phyloP scores from a whole-genome alignment of 1,140 invertebrate species.

The Stegodyphus mimosarum region DNA sequence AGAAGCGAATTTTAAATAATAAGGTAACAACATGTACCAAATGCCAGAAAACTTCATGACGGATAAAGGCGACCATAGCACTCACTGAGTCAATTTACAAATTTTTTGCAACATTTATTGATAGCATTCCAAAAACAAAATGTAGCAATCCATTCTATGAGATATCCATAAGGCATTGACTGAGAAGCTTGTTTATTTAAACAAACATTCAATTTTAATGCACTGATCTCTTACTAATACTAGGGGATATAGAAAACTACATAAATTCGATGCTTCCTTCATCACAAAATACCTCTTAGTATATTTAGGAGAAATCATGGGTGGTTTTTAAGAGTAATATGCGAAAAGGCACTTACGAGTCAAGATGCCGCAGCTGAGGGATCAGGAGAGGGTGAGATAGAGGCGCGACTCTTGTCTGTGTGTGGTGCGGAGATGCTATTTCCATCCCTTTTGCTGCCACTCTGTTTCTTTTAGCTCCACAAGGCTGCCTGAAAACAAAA shows the following conservation, averaged over 20 bases:
- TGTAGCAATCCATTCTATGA: no score
- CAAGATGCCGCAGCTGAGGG: not conserved
- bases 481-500: conserved; percentile 12
- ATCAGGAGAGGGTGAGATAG: conserved; percentile 45
- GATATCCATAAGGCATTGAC: no score
- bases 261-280: not conserved
- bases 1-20: no score
- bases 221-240: not conserved
- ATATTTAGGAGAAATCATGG: not conserved
- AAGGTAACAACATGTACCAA: no score
- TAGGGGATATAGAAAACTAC: not conserved
- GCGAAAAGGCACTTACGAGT: not conserved
- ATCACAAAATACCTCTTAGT: not conserved
- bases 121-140: no score
- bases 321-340: not conserved
- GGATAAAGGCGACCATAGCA: no score
- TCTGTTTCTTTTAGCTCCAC: conserved; percentile 20
- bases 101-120: no score
- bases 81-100: no score
- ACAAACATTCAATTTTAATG: not conserved
- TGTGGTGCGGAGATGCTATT: conserved; percentile 28
- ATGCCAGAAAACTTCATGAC: no score
- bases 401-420: conserved; percentile 18
- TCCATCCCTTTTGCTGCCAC: conserved; percentile 20
- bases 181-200: no score